Evolutionary conservation across 2,888 invertebrate species (phyloP).

Genomic region (Torymus tubicola): DNA sequence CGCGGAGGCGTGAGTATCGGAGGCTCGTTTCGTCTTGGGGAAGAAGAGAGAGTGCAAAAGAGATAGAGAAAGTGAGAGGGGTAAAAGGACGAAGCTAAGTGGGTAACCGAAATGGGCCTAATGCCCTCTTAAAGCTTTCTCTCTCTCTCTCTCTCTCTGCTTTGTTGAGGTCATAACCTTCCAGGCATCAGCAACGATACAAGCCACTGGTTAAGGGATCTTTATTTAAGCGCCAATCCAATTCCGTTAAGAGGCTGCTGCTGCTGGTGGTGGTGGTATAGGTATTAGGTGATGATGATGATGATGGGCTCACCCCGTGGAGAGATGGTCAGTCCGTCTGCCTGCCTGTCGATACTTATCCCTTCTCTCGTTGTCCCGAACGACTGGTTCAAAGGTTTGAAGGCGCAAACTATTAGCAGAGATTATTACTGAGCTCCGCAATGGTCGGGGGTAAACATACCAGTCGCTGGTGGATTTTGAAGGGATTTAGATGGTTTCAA

Average conservation of each 20-base stretch:
- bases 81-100: slow-evolving; percentile 38
- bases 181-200: slow-evolving; percentile 56
- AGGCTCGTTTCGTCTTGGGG: slow-evolving; percentile 26
- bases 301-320: too few species aligned
- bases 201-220: slow-evolving; percentile 60
- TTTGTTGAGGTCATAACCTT: slow-evolving; percentile 60
- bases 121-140: slow-evolving; percentile 69
- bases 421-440: too few species aligned
- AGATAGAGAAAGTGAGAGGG: slow-evolving; percentile 33
- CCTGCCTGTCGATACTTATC: too few species aligned
- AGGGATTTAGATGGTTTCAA: too few species aligned
- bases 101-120: slow-evolving; percentile 73
- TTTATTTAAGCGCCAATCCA: slow-evolving; percentile 68
- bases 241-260: slow-evolving; percentile 62
- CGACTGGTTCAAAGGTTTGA: too few species aligned
- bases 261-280: neutral
- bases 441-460: too few species aligned
- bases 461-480: too few species aligned
- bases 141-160: slow-evolving; percentile 58
- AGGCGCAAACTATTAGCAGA: too few species aligned
- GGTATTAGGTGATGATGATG: too few species aligned
- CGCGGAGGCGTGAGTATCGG: slow-evolving; percentile 70
- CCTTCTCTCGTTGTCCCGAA: too few species aligned
- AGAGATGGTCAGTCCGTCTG: too few species aligned
- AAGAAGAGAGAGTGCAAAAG: slow-evolving; percentile 9